A percentile compares a stretch with the other conserved stretches of the same genome.
Evolutionary conservation across 2,113 vertebrate species (phyloP).

Genomic region (Oryzias celebensis): DNA sequence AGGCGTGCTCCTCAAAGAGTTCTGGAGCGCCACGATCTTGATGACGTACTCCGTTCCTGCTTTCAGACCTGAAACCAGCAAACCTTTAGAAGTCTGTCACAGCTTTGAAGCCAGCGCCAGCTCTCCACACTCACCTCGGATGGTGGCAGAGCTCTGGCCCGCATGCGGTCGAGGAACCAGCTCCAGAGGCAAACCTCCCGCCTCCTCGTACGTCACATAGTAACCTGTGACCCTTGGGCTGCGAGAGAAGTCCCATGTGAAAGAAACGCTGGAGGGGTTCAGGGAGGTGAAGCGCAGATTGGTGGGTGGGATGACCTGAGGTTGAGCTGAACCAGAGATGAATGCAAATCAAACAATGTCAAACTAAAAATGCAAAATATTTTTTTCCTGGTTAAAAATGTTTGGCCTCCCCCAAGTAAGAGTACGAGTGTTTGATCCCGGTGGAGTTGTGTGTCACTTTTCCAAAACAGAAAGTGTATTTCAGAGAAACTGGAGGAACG

Average conservation of each 20-base stretch:
- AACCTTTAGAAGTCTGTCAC: too few species aligned
- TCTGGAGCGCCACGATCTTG: slow-evolving; percentile 88
- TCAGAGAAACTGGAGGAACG: too few species aligned
- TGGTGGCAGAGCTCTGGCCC: slow-evolving; percentile 79
- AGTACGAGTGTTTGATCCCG: too few species aligned
- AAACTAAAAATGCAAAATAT: too few species aligned
- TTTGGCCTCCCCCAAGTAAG: too few species aligned
- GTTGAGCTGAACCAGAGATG: slow-evolving; percentile 65
- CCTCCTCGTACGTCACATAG: slow-evolving; percentile 87
- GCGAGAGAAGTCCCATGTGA: slow-evolving; percentile 87
- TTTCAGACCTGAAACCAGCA: slow-evolving; percentile 79
- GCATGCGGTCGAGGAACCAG: slow-evolving; percentile 83
- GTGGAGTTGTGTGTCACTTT: too few species aligned
- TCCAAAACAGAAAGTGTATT: too few species aligned
- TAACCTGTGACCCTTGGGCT: slow-evolving; percentile 88
- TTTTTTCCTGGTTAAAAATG: too few species aligned
- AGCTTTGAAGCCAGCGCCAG: too few species aligned
- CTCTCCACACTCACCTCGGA: slow-evolving; percentile 78
- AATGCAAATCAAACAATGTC: background rate
- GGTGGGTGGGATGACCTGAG: slow-evolving; percentile 87
- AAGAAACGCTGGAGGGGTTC: slow-evolving; percentile 84
- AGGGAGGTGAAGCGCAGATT: slow-evolving; percentile 90
- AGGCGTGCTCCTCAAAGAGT: slow-evolving; percentile 87
- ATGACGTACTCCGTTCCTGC: slow-evolving; percentile 90
- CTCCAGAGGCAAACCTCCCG: slow-evolving; percentile 80